A percentile compares a stretch with the other conserved stretches of the same genome.
Evolutionary conservation across 2,113 vertebrate species (phyloP).

Genomic region (Coturnix japonica): DNA sequence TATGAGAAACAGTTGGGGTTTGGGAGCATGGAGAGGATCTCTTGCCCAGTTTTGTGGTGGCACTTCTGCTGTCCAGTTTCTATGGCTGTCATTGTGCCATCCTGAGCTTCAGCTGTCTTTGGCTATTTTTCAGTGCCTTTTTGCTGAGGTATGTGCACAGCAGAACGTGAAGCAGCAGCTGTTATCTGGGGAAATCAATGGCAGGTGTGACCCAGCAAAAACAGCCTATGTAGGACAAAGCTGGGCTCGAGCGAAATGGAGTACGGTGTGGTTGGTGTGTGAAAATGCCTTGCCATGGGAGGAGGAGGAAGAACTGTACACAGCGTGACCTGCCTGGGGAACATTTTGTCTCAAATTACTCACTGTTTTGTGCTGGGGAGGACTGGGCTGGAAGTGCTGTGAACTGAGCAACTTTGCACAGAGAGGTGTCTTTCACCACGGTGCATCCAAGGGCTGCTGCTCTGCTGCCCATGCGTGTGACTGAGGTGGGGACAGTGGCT

Average conservation of each 20-base stretch:
- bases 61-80: not conserved
- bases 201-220: slow-evolving; percentile 69
- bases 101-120: not conserved
- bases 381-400: not conserved
- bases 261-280: not conserved
- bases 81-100: rapidly evolving
- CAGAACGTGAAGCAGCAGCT: slow-evolving; percentile 50
- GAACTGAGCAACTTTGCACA: not conserved
- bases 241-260: slow-evolving; percentile 12
- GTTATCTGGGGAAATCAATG: slow-evolving; percentile 48
- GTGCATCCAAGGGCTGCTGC: not conserved
- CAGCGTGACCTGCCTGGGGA: not conserved
- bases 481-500: not conserved
- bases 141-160: slow-evolving; percentile 21
- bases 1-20: not conserved
- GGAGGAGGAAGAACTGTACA: not conserved
- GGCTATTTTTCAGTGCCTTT: not conserved
- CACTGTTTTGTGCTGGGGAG: not conserved
- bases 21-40: not conserved
- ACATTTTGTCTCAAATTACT: not conserved
- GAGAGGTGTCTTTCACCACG: not conserved
- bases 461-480: not conserved
- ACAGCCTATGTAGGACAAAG: slow-evolving; percentile 53
- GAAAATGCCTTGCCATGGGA: not conserved
- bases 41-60: not conserved